Base-by-base conservation (phyloP, 2,113 vertebrate species). In the Gambusia affinis region DNA sequence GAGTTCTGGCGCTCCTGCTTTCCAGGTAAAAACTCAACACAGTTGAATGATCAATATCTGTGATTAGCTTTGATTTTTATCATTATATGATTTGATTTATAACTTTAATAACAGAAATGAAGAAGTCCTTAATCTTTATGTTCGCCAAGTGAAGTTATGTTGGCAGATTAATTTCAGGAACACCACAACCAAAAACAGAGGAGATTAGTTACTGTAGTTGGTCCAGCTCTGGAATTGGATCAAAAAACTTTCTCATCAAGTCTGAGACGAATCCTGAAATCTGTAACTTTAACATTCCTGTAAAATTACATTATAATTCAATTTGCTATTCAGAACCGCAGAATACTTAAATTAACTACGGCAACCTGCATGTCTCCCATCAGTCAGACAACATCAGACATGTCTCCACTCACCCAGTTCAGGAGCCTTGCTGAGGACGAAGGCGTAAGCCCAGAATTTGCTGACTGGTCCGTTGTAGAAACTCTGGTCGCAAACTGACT, bases 371-470 rank as follows among this genome's bases (percentile, higher is more conserved):
- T 22, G 24, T 2, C 11, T 39, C 57, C 3, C 11, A 80, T 3
- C 27, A 62, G 8, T 47, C 10, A 44, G 5, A 63, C 19, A 19
- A 64, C 11, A 60, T 44, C 4, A 75, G 1, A 68, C 47, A 57
- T 3, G 19, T 37, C 17, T 75, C 4, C 42, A 94, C 97, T 98
- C 92, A 99, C 98, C 98, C 89, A 99, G 94, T 87, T 99, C 98
- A 0, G 98, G 98, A 80, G 98, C 98, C 95, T 99, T 99, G 94
- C 98, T 99, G 82, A 99, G 95, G 78, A 99, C 98, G 91, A 99
- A 99, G 54, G 98, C 98, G 31, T 98, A 99, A 3, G 98, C 98
- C 98, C 98, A 99, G 95, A 99, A 99, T 94, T 99, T 99, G 96
- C 96, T 99, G 95, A 99, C 95, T 22, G 98, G 98, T 88, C 97